phyloP scores from a whole-genome alignment of 2,797 vertebrate species.

The Cyclura pinguis region DNA sequence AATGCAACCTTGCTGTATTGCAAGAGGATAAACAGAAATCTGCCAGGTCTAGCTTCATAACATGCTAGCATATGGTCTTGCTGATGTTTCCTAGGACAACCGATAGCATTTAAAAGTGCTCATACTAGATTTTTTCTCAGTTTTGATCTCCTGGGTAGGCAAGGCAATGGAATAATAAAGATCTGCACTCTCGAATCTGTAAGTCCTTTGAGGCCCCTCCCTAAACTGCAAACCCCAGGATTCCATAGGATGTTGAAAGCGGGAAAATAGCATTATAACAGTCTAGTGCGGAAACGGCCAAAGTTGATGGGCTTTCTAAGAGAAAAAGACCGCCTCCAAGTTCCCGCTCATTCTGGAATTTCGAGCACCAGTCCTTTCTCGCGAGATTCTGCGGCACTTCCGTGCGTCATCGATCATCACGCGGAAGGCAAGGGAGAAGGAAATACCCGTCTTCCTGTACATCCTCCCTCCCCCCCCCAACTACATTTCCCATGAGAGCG shows the following conservation, averaged over 20 bases:
- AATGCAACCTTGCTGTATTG: too few relatives aligned
- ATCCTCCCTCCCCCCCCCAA: neutral
- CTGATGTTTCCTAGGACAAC: neutral
- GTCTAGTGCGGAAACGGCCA: too few relatives aligned
- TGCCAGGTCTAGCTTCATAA: neutral
- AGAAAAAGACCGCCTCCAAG: too few relatives aligned
- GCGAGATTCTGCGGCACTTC: neutral
- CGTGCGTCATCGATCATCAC: too few relatives aligned
- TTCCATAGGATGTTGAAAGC: too few relatives aligned
- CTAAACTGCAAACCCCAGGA: too few relatives aligned
- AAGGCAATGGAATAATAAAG: too few relatives aligned
- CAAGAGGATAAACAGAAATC: neutral
- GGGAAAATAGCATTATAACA: too few relatives aligned
- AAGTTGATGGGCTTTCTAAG: neutral
- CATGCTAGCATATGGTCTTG: neutral
- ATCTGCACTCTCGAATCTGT: too few relatives aligned
- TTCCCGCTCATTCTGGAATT: too few relatives aligned
- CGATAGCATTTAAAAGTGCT: neutral
- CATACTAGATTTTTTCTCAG: too few relatives aligned
- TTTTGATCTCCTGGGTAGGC: neutral
- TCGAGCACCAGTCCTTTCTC: neutral
- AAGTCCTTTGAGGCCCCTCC: too few relatives aligned
- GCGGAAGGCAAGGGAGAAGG: neutral
- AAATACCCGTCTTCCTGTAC: neutral
- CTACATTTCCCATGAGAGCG: conserved; percentile 39